Evolutionary conservation across 2,888 invertebrate genomes (phyloP), one percentile per base, ranked within the genome.

Genomic region (Copidosoma aretas): DNA sequence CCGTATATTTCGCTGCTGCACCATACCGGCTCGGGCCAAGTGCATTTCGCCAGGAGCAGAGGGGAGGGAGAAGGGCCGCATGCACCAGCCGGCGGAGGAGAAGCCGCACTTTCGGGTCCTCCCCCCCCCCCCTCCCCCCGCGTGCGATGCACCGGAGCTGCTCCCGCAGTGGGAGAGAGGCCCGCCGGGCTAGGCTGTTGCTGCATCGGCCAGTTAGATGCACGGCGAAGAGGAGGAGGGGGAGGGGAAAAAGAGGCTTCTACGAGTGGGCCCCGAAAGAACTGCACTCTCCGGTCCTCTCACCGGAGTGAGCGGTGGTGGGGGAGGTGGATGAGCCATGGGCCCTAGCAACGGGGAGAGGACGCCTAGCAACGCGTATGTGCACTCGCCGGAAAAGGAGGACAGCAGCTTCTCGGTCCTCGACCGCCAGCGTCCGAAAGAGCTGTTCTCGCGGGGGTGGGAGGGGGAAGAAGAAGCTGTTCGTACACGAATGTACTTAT

Each of bases 321-420:
- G 75, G 78, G 74, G 64, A 72, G 72, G 72, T 71, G 64, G 70
- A 72, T 76, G 78, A 77, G 75, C 79, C 80, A 32, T 32, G 32
- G 10, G 21, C 21, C 52, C 52, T 52, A 5, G 52, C 52, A 52
- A 52, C 52, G 52, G 2, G 52, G 19, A 52, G 21, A 52, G 79
- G 82, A 82, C 79, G 80, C 82, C 82, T 81, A 82, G 80, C 82
- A 80, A 80, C 80, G 77, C 74, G 71, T 53, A 63, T 71, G 70
- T 54, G 61, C 59, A 43, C 63, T 14, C 71, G 73, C 72, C 63
- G 76, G 74, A 71, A 71, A 73, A 74, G 71, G 72, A 64, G 69
- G 64, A 32, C 60, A 72, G 72, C 65, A 71, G 32, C 32, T 32
- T 32, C 32, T 32, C 32, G 32, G 32, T 32, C 32, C 32, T 32